phyloP scores from a whole-genome alignment of 2,797 vertebrate species.

The Cryptoblepharus egeriae region DNA sequence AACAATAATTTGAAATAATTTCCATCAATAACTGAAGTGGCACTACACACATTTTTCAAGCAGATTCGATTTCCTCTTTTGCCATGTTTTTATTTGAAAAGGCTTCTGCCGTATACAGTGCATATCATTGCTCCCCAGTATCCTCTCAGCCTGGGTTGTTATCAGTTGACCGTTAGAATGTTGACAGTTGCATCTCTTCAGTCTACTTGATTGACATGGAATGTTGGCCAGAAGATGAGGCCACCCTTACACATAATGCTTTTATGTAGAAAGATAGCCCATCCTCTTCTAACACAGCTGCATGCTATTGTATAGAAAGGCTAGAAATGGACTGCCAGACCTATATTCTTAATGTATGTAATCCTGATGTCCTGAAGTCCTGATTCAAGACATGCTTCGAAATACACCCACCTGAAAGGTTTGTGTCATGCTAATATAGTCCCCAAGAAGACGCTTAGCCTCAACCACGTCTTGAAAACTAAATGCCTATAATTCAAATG shows the following conservation, averaged over 20 bases:
- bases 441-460: not conserved
- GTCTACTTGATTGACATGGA: too few relatives aligned
- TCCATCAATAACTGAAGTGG: not conserved
- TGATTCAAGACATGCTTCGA: not conserved
- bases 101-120: not conserved
- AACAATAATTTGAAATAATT: not conserved
- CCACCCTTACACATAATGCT: too few relatives aligned
- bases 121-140: too few relatives aligned
- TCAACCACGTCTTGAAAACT: not conserved
- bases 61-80: not conserved
- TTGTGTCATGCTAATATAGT: not conserved
- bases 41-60: not conserved
- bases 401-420: not conserved
- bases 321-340: too few relatives aligned
- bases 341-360: not conserved
- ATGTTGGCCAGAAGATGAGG: too few relatives aligned
- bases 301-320: too few relatives aligned
- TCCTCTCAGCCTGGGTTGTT: too few relatives aligned
- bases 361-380: too few relatives aligned
- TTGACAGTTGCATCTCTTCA: too few relatives aligned
- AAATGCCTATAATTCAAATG: not conserved
- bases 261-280: too few relatives aligned
- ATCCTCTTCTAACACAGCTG: too few relatives aligned
- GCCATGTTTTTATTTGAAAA: not conserved
- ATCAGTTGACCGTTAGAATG: too few relatives aligned